Evolutionary conservation across 2,113 vertebrate genomes (phyloP), one percentile per base, ranked within the genome.

Genomic region (Cottus gobio): DNA sequence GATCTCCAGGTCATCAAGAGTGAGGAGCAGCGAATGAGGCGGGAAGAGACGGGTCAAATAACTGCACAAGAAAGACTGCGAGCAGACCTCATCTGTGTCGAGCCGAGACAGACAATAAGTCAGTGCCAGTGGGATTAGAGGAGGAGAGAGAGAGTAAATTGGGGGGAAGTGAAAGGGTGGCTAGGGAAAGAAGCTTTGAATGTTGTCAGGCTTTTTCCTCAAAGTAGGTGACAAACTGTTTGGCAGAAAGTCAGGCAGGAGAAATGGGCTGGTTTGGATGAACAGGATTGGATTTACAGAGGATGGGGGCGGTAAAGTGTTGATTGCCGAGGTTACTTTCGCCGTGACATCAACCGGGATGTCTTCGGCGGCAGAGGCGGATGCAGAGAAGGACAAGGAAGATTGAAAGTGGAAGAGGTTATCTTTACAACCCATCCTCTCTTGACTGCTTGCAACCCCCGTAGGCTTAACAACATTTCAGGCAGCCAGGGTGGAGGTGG

Each of bases 291-390:
- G 77, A 84, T 89, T 85, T 72, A 75, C 46, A 74, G 66, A 65
- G 70, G 80, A 72, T 75, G 78, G 66, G 36, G 75, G 54, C 4
- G 37, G 61, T 67, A 61, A 73, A 78, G 73, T n/a, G 75, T 61
- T 83, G 83, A 86, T 81, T 87, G 71, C 65, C 66, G 56, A 75
- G 77, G 77, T 79, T 65, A 58, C 79, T 88, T 86, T 65, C 58
- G 6, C 57, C 10, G 2, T 15, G 44, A 65, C 75, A 36, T 72
- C 65, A 63, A 24, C 69, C 44, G n/a, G 62, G 73, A 89, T 80
- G 80, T 84, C 82, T 78, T 57, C n/a, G n/a, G n/a, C n/a, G n/a
- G n/a, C n/a, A 66, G 24, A 75, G 80, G 77, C 36, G 28, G 77
- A 83, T 71, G 54, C 20, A 60, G 70, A 75, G 60, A 82, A 60